Base-by-base conservation (phyloP, 2,113 vertebrate genomes). In the Bucco capensis region DNA sequence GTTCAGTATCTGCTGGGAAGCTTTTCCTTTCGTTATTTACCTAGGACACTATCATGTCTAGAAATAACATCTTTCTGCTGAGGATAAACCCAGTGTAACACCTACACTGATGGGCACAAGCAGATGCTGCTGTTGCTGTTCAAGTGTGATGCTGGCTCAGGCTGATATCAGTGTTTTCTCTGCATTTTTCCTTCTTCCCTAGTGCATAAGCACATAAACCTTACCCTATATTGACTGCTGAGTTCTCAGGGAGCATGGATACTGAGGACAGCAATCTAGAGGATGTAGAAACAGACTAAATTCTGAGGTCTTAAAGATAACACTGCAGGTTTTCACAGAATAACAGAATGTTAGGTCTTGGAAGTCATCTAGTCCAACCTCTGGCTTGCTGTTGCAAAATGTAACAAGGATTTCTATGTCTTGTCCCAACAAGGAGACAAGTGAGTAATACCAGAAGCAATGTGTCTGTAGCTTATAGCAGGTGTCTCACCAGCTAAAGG, bases 1-100 rank as follows among this genome's bases (percentile, higher is more conserved):
- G 99, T 99, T 33, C 38, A 2, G 49, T 82, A 35, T 70, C 90
- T 89, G 49, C 74, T n/a, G 0, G 19, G 12, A 42, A 69, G 33
- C 37, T 61, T 80, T 51, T 33, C 9, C 6, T 28, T 75, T 28
- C 27, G 8, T 62, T 8, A 30, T 58, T n/a, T 42, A 6, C 31
- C 16, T 27, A 8, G 21, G 18, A 27, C 33, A 8, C n/a, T 61
- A 51, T 19, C 33, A 31, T 15, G 16, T 14, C 28, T 22, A 54
- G 31, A 37, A 73, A 53, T 30, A n/a, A 6, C n/a, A 23, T 22
- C 66, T 19, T 38, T 44, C n/a, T 35, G n/a, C 66, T 75, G 82
- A 70, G 53, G 19, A 9, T 53, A 27, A 69, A 62, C 14, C 9
- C n/a, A 7, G 22, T 8, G 14, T 57, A 13, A 22, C 3, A 11